Evolutionary conservation across 2,888 invertebrate species (phyloP).

Genomic region (Leptinotarsa rubiginosa): DNA sequence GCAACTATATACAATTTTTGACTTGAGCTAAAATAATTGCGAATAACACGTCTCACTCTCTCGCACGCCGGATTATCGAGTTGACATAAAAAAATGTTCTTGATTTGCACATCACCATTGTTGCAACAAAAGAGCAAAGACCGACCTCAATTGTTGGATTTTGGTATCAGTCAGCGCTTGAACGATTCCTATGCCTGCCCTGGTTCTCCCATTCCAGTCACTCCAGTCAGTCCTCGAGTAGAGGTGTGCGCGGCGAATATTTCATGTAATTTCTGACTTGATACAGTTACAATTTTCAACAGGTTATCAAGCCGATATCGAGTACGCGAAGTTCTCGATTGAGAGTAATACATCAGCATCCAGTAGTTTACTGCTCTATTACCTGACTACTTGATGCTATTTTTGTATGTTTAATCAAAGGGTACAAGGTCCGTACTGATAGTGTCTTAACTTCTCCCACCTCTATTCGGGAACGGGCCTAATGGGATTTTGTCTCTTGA

Average conservation of each 20-base stretch:
- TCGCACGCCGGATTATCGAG: too few species aligned
- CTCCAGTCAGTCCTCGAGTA: conserved; percentile 25
- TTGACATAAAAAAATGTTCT: too few species aligned
- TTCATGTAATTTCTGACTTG: conserved; percentile 19
- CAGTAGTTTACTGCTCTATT: neutral
- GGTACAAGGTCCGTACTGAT: neutral
- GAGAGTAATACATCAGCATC: neutral
- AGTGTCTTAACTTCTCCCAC: neutral
- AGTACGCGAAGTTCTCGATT: neutral
- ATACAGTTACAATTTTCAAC: conserved; percentile 22
- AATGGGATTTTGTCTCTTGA: conserved; percentile 19
- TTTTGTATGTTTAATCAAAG: neutral
- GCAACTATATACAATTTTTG: too few species aligned
- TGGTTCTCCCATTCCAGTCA: conserved; percentile 26
- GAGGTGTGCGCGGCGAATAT: conserved; percentile 21
- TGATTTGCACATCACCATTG: neutral
- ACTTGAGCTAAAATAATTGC: too few species aligned
- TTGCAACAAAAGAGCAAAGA: conserved; percentile 2
- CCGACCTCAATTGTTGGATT: neutral
- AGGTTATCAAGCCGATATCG: conserved; percentile 15
- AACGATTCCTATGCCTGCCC: conserved; percentile 9
- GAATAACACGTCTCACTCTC: too few species aligned
- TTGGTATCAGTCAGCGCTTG: neutral
- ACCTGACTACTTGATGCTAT: neutral
- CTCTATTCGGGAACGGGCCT: conserved; percentile 8